Conservation (phyloP, 2,888 invertebrate species). For the Pherbina coryleti region DNA sequence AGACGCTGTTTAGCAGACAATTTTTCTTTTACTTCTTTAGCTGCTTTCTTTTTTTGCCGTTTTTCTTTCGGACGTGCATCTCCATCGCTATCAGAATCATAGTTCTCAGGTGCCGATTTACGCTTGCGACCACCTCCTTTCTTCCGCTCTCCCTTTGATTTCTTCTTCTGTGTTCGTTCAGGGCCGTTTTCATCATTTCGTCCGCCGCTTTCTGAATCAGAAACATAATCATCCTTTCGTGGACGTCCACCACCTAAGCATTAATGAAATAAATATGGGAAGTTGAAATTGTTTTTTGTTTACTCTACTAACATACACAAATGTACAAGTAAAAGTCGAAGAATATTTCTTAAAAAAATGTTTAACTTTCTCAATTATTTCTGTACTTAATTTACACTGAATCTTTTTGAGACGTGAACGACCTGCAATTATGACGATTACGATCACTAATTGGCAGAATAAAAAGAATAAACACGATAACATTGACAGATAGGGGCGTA, state of each 20-base stretch:
- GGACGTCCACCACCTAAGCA: constrained; percentile 70
- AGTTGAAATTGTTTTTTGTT: neutral
- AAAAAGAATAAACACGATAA: neutral
- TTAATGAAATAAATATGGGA: neutral
- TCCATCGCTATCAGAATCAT: constrained; percentile 78
- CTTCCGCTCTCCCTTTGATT: constrained; percentile 65
- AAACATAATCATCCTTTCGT: constrained; percentile 81
- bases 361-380: neutral
- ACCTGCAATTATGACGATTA: no score
- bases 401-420: no score
- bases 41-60: constrained; percentile 76
- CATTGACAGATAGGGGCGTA: neutral
- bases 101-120: constrained; percentile 65
- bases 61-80: constrained; percentile 72
- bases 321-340: no score
- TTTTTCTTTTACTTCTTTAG: constrained; percentile 67
- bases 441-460: no score
- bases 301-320: no score
- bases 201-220: constrained; percentile 80
- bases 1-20: constrained; percentile 86
- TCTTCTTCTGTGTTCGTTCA: constrained; percentile 55
- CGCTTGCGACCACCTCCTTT: constrained; percentile 70
- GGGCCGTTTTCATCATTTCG: constrained; percentile 58
- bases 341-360: neutral
- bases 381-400: no score